Evolutionary conservation across 2,113 vertebrate species (phyloP), one percentile per base, ranked within the genome.

Genomic region (Nesoenas mayeri): DNA sequence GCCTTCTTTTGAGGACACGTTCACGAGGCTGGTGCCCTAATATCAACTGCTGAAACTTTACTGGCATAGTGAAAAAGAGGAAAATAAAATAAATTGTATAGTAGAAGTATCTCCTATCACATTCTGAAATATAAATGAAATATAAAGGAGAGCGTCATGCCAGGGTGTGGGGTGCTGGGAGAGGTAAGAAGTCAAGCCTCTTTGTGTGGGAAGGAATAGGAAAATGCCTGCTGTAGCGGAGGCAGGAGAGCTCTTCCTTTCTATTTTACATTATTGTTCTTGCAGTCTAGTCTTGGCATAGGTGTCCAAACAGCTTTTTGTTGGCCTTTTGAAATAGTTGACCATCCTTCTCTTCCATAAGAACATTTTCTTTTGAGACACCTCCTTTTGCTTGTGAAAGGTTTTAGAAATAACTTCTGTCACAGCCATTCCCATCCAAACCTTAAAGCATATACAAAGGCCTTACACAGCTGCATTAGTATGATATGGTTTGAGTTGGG

Each of bases 111-210:
- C 10, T 47, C 32, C 58, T 64, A 40, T 15, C 17, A 29, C 44
- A 54, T 22, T 66, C 57, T 34, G 29, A 86, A 29, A 70, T 32
- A 47, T 47, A 47, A 47, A 0, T 34, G 48, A 79, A 74, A 74
- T 60, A 42, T 15, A 78, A 72, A 81, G 18, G 36, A 67, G 15
- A 67, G 18, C 6, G 32, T 34, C 18, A 11, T 44, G 19, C 29
- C 20, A 7, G 1, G 3, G 13, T 56, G 48, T 50, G 34, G 51
- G 10, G 31, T 61, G 11, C n/a, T 51, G 24, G 11, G 0, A 4
- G 15, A 5, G 15, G 18, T 47, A 73, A 22, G 67, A 86, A 53
- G 14, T 78, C 48, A 71, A 7, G 51, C 22, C 5, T n/a, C n/a
- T 29, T 61, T 70, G 53, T 36, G 2, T 2, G 3, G 40, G 12